A percentile compares a stretch with the other conserved stretches of the same genome.
Conservation (phyloP, 2,888 invertebrate genomes). For the Mythimna ferrago region DNA sequence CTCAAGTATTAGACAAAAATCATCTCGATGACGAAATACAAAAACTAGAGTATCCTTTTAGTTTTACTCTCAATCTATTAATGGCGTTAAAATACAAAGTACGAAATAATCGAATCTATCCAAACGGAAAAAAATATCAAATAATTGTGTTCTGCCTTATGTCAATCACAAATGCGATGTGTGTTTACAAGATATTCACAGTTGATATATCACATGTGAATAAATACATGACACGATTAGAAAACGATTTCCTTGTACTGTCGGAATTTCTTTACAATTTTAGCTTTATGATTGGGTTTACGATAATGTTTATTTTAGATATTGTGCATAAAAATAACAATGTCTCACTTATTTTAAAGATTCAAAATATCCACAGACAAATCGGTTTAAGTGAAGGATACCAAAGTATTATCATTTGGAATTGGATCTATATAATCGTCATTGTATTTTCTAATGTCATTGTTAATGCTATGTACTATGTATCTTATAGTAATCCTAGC, state of each 20-base stretch:
- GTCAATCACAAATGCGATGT: not conserved
- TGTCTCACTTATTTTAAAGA: conserved; percentile 36
- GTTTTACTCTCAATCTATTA: conserved; percentile 1
- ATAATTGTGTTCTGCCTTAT: conserved; percentile 7
- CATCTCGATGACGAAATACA: not conserved
- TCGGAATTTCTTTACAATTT: not conserved
- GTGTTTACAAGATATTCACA: not conserved
- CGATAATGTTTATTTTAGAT: conserved; percentile 19
- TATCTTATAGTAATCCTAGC: not conserved
- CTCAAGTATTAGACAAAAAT: not conserved
- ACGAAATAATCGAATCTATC: conserved; percentile 31
- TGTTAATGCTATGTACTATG: not conserved
- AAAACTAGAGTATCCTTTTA: conserved; percentile 12
- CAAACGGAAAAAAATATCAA: conserved; percentile 7
- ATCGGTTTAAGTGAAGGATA: conserved; percentile 15
- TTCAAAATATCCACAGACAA: conserved; percentile 38
- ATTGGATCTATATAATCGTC: conserved; percentile 27
- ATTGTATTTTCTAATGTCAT: not conserved
- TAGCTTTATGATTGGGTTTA: not conserved
- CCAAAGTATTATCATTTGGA: conserved; percentile 27
- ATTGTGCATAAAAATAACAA: conserved; percentile 17
- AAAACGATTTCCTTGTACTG: not conserved
- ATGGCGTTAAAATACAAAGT: conserved; percentile 27
- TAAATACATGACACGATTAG: not conserved
- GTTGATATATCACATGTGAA: not conserved